phyloP scores from a whole-genome alignment of 2,888 invertebrate species.

The Platynereis dumerilii region DNA sequence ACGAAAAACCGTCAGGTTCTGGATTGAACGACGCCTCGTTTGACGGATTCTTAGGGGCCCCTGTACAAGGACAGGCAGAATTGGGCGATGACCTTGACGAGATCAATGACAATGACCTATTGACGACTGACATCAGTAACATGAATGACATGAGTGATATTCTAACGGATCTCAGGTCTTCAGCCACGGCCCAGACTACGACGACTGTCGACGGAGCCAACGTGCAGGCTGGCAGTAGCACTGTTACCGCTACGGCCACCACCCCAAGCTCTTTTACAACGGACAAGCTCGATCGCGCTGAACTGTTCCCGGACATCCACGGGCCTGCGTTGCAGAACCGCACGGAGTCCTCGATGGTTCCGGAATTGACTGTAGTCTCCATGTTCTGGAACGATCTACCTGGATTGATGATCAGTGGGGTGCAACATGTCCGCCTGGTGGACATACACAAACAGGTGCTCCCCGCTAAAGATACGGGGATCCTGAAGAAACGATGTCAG shows the following conservation, averaged over 20 bases:
- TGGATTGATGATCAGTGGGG: slow-evolving; percentile 57
- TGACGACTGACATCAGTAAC: slow-evolving; percentile 29
- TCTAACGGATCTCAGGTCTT: slow-evolving; percentile 19
- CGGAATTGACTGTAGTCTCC: slow-evolving; percentile 51
- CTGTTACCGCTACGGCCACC: neutral
- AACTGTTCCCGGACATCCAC: slow-evolving; percentile 32
- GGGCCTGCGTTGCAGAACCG: neutral
- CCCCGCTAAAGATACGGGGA: slow-evolving; percentile 63
- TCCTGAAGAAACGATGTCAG: slow-evolving; percentile 61
- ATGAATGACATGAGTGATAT: slow-evolving; percentile 23
- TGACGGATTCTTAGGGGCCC: slow-evolving; percentile 14
- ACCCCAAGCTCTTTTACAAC: slow-evolving; percentile 2
- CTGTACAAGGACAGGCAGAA: neutral
- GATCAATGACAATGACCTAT: slow-evolving; percentile 38
- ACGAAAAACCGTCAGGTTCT: neutral
- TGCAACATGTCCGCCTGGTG: slow-evolving; percentile 58
- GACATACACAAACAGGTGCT: slow-evolving; percentile 63
- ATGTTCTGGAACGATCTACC: slow-evolving; percentile 63
- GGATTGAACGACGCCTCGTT: slow-evolving; percentile 15
- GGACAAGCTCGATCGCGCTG: slow-evolving; percentile 26
- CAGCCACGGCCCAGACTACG: neutral
- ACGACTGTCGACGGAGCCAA: neutral
- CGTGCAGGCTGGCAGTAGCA: neutral
- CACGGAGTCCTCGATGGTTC: slow-evolving; percentile 19
- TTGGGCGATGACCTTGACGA: slow-evolving; percentile 37